Percentiles rank a stretch among this genome's conserved stretches.
These are phyloP conservation scores for Liparis tanakae DNA, from an alignment of 2,797 vertebrate genomes.

Conservation along the genomic window DNA sequence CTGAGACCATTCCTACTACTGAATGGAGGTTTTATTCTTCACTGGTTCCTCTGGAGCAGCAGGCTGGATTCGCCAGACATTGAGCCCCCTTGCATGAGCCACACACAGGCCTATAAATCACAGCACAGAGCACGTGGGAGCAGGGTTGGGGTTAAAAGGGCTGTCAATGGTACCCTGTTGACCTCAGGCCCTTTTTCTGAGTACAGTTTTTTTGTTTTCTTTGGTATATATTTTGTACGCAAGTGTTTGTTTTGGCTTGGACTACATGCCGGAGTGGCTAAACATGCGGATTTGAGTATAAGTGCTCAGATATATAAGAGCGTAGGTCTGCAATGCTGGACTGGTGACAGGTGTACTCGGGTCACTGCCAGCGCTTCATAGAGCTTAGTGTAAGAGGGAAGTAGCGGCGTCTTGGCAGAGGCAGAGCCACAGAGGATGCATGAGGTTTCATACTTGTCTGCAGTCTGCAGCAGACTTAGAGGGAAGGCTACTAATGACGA, in stretches of 20 bases:
- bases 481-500: constrained; percentile 53
- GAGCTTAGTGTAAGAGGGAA: constrained; percentile 43
- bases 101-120: constrained; percentile 61
- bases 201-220: neutral
- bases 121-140: constrained; percentile 40
- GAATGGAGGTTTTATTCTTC: constrained; percentile 60
- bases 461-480: constrained; percentile 40
- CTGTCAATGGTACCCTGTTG: constrained; percentile 59
- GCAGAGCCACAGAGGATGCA: constrained; percentile 40
- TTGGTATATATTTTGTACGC: constrained; percentile 17
- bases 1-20: constrained; percentile 35
- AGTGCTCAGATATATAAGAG: constrained; percentile 26
- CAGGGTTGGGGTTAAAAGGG: constrained; percentile 44
- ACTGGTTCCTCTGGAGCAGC: constrained; percentile 48
- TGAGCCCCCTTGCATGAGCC: constrained; percentile 43
- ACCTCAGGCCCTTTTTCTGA: constrained; percentile 37
- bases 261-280: constrained; percentile 7
- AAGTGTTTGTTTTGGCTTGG: constrained; percentile 24
- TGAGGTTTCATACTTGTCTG: constrained; percentile 51
- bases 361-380: constrained; percentile 46
- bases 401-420: constrained; percentile 43
- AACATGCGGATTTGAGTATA: constrained; percentile 18
- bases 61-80: constrained; percentile 47
- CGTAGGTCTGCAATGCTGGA: constrained; percentile 40
- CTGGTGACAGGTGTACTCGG: constrained; percentile 33